Percentiles rank a stretch among this genome's conserved stretches.
phyloP scores from a whole-genome alignment of 2,797 vertebrate species.

The Morelia viridis region DNA sequence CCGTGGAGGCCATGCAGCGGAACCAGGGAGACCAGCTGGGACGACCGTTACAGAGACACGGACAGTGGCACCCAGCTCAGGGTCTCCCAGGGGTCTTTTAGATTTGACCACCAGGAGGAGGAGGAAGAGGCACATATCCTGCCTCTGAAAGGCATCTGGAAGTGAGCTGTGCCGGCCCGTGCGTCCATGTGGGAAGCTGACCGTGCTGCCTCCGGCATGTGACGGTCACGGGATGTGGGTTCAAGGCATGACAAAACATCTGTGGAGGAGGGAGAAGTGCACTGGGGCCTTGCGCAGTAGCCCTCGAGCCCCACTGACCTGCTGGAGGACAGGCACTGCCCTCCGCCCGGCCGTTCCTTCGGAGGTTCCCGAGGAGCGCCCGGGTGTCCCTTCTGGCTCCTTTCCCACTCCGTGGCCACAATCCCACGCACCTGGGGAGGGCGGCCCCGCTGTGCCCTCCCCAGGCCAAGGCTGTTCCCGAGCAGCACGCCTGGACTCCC shows the following conservation, averaged over 20 bases:
- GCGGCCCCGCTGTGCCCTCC: neutral
- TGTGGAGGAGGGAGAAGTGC: neutral
- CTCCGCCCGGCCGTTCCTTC: neutral
- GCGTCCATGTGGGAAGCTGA: rapidly evolving
- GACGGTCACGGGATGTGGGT: neutral
- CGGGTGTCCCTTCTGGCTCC: neutral
- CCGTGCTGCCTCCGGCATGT: neutral
- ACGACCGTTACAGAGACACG: neutral
- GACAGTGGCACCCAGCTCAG: neutral
- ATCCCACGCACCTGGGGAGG: no score
- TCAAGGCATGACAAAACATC: neutral
- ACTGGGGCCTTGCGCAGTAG: no score
- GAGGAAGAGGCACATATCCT: neutral
- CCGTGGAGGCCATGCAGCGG: neutral
- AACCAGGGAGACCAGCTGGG: neutral
- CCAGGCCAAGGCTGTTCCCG: neutral
- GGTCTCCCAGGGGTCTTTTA: no score
- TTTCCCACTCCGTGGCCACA: neutral
- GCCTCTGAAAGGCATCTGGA: neutral
- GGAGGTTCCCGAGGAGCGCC: neutral
- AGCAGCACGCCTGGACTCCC: no score
- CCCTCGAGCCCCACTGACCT: neutral
- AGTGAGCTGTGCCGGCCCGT: neutral
- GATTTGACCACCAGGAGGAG: neutral
- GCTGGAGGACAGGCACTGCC: neutral